Evolutionary conservation across 2,888 invertebrate genomes (phyloP).

Genomic region (Homarus gammarus): DNA sequence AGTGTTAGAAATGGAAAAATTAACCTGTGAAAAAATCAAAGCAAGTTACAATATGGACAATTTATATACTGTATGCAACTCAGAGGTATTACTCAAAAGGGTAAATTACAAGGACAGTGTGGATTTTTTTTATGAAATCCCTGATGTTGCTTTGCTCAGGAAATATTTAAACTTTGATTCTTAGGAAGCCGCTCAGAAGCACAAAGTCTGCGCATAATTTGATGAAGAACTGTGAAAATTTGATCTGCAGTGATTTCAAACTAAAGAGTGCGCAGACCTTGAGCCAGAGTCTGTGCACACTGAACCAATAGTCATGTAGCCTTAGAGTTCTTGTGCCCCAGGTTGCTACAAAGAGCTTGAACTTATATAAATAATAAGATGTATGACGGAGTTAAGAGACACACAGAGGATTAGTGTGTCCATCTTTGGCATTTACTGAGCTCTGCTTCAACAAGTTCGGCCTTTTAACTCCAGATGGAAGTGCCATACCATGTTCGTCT

Average conservation of each 20-base stretch:
- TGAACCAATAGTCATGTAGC: constrained; percentile 1
- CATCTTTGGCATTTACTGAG: neutral
- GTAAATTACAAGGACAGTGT: neutral
- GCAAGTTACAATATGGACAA: no score
- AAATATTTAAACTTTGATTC: neutral
- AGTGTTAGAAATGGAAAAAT: no score
- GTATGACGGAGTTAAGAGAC: neutral
- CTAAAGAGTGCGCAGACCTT: neutral
- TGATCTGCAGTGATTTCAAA: neutral
- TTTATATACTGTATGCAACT: neutral
- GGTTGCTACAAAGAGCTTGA: neutral
- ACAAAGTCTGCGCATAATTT: constrained; percentile 6
- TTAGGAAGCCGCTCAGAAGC: constrained; percentile 9
- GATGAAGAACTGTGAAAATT: neutral
- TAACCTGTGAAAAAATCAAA: no score
- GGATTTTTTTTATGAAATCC: neutral
- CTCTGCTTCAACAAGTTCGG: neutral
- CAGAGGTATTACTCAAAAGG: neutral
- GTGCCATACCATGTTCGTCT: neutral
- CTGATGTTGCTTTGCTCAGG: constrained; percentile 2
- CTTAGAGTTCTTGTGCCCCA: neutral
- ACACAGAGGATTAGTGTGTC: neutral
- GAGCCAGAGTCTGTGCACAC: constrained; percentile 1
- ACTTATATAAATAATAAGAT: neutral
- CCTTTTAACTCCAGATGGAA: neutral